Evolutionary conservation across 2,888 invertebrate genomes (phyloP), one percentile per base, ranked within the genome.

Genomic region (Diaphora mendica): DNA sequence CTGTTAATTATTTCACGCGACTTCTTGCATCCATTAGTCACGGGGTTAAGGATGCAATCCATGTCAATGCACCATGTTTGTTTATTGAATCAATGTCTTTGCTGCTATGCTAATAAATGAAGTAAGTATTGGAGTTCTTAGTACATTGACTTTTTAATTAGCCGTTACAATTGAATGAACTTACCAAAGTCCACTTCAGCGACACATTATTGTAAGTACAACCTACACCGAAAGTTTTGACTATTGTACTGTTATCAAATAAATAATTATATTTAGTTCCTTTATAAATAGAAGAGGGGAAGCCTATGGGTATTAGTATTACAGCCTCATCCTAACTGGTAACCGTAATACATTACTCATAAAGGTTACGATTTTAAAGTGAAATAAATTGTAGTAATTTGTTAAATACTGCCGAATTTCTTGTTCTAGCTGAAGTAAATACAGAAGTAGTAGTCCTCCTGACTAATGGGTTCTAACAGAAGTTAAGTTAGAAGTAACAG

Each of bases 1-100:
- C 85, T 83, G 87, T 86, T 92, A 91, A 93, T 91, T 91, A 86
- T 81, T 84, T 78, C 83, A 87, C 90, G 89, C 91, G 89, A 90
- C 86, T 91, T 90, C 80, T 92, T 92, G 90, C 88, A 85, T 88
- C 88, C 82, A 83, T 87, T 89, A 87, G 90, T 87, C 88, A 81
- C 15, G 33, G 30, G 44, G 48, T 33, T 33, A 20, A 48, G 67
- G 23, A 67, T 67, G 23, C 44, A 48, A 48, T 48, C 30, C 48
- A 33, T 48, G 48, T 23, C 44, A 8, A 30, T 7, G 62, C 62
- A 48, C 33, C 44, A 30, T 30, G 9, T 33, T 23, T 44, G 15
- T 67, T 67, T 44, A 44, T 30, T 30, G 48, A 48, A 33, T 67
- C 17, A 67, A 67, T 44, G 11, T 48, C 17, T 67, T 20, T 48